Base-by-base conservation (phyloP, 2,113 vertebrate genomes). In the Silurus asotus region DNA sequence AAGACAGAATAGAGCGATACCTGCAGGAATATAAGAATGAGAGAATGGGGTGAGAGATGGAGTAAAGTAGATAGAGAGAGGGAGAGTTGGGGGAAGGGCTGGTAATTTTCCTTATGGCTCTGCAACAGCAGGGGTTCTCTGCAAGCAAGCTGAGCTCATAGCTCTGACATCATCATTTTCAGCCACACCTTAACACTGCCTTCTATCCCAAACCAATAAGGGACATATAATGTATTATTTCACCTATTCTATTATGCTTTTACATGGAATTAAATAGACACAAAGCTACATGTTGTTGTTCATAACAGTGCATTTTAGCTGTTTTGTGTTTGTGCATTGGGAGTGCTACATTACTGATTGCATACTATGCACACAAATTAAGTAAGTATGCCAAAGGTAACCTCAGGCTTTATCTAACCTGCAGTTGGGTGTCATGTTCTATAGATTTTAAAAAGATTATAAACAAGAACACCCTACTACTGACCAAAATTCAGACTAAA, bases 61-160 rank as follows among this genome's bases (percentile, higher is more conserved):
- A 84, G 88, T 84, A 56, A 87, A 59, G 4, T 37, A 81, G 58
- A 62, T 37, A 75, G 25, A 37, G 5, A 62, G 28, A 85, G n/a
- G 61, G 14, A 1, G 85, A 69, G 62, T 92, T 93, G 94, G 94
- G 94, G 93, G 93, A 92, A 90, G 94, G 93, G 92, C 88, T 86
- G 85, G 94, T 95, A 94, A 91, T 94, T 95, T 95, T 95, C 94
- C 94, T 88, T 91, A 93, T 82, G 88, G 84, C 62, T 85, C 90
- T 91, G 92, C 92, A 89, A 91, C 86, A 91, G 91, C 89, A 91
- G 89, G 84, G 90, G 91, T 88, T 91, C 83, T 91, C 88, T 75
- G 92, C 83, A 88, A 88, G 87, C 89, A 86, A 78, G 83, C 84
- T 89, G 84, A 87, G 87, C 78, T 61, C 83, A 91, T 75, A 90